phyloP scores from a whole-genome alignment of 2,888 invertebrate genomes.

The Synanthedon andrenaeformis region DNA sequence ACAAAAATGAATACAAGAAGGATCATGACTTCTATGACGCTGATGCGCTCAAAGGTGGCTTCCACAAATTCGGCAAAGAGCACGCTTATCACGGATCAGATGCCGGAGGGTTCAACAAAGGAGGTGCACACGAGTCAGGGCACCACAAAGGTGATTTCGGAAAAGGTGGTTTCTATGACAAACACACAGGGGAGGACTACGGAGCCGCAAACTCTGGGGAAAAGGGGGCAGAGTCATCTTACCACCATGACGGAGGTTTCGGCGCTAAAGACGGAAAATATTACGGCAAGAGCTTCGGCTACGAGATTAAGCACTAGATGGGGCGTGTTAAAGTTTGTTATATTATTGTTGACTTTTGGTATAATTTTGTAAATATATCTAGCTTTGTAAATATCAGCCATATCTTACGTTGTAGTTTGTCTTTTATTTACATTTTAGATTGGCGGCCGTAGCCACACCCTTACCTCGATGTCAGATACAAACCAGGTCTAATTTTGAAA shows the following conservation, averaged over 20 bases:
- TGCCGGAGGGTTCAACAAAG: conserved; percentile 65
- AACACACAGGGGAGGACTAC: conserved; percentile 53
- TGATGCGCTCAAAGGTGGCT: conserved; percentile 70
- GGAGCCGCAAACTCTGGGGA: conserved; percentile 61
- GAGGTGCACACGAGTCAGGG: conserved; percentile 63
- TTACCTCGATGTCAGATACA: too few relatives aligned
- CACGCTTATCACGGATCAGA: conserved; percentile 62
- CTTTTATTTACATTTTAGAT: conserved; percentile 4
- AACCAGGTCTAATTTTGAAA: too few relatives aligned
- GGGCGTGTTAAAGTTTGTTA: conserved; percentile 30
- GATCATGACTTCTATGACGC: conserved; percentile 78
- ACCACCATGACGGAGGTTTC: conserved; percentile 61
- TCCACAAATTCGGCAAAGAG: conserved; percentile 68
- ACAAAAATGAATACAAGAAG: conserved; percentile 79
- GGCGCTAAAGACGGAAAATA: conserved; percentile 35
- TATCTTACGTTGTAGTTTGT: conserved; percentile 10
- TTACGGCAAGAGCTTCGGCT: conserved; percentile 57
- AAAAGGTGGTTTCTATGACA: conserved; percentile 61
- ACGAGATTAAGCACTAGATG: conserved; percentile 42
- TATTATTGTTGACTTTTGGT: conserved; percentile 47
- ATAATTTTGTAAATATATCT: conserved; percentile 55
- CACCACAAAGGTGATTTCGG: conserved; percentile 58
- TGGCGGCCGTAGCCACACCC: too few relatives aligned
- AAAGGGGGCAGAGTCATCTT: conserved; percentile 57
- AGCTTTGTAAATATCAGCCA: conserved; percentile 42